Percentiles rank a stretch among this genome's conserved stretches.
Conservation (phyloP, 2,113 vertebrate species). For the Oenanthe melanoleuca region DNA sequence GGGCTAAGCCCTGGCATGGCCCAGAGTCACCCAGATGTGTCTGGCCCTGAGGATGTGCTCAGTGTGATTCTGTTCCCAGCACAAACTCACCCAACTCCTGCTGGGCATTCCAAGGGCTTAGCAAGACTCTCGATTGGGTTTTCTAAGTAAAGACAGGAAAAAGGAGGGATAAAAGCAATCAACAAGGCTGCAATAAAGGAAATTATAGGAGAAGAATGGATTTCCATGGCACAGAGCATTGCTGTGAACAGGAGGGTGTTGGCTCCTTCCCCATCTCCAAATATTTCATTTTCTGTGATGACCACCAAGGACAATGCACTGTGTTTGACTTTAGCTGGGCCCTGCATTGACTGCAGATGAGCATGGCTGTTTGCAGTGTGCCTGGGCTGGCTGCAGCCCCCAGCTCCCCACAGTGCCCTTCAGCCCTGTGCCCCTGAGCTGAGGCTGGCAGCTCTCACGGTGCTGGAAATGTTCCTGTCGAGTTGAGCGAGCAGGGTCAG, state of each 20-base stretch:
- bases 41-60: not conserved
- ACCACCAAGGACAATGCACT: accelerated
- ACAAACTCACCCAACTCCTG: not conserved
- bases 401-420: constrained; percentile 11
- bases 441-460: constrained; percentile 24
- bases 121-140: not conserved
- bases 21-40: not conserved
- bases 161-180: not conserved
- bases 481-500: constrained; percentile 59
- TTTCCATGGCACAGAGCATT: not conserved
- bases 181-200: not conserved
- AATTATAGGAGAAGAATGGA: not conserved
- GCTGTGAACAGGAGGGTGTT: not conserved
- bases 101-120: not conserved
- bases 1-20: not conserved
- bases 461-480: constrained; percentile 74
- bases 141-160: constrained; percentile 14
- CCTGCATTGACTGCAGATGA: not conserved
- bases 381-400: not conserved
- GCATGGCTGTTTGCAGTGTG: accelerated
- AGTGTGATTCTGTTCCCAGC: not conserved
- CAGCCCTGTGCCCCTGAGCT: constrained; percentile 66
- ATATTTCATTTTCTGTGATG: not conserved
- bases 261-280: not conserved
- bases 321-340: not conserved